A percentile compares a stretch with the other conserved stretches of the same genome.
Conservation (phyloP, 2,113 vertebrate species). For the Opisthocomus hoazin region DNA sequence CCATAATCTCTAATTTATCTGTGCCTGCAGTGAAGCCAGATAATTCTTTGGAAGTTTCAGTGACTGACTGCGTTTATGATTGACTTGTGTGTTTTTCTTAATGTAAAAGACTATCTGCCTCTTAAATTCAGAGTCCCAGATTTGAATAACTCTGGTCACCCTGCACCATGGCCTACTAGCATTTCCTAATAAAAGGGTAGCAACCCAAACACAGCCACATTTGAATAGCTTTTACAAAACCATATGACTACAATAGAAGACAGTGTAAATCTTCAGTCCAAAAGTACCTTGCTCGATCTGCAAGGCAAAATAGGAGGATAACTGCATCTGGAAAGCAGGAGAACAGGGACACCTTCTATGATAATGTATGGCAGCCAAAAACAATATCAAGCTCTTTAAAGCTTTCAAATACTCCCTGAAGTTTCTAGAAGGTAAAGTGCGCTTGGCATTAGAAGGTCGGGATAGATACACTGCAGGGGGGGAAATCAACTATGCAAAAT, state of each 20-base stretch:
- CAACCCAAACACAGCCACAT: neutral
- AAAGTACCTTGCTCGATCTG: neutral
- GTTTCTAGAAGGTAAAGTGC: neutral
- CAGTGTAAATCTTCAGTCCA: neutral
- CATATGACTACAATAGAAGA: neutral
- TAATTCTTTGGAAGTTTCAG: constrained; percentile 32
- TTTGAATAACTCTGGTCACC: neutral
- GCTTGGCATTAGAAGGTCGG: neutral
- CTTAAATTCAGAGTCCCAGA: neutral
- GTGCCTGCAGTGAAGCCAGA: constrained; percentile 48
- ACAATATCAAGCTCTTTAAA: neutral
- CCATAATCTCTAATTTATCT: constrained; percentile 59
- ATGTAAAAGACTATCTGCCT: neutral
- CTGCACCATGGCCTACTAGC: neutral
- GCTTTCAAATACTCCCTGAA: neutral
- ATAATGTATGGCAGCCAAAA: neutral
- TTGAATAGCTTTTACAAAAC: neutral
- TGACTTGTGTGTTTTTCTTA: neutral
- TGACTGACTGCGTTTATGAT: neutral
- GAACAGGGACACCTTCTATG: neutral
- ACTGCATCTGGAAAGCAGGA: neutral
- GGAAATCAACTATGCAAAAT: neutral
- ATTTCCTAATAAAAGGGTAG: neutral
- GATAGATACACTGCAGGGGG: neutral
- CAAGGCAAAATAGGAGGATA: neutral